Percentiles rank a stretch among this genome's conserved stretches.
These are phyloP conservation scores for Muscicapa adusta DNA, from an alignment of 2,113 vertebrate genomes.

Conservation along the genomic window DNA sequence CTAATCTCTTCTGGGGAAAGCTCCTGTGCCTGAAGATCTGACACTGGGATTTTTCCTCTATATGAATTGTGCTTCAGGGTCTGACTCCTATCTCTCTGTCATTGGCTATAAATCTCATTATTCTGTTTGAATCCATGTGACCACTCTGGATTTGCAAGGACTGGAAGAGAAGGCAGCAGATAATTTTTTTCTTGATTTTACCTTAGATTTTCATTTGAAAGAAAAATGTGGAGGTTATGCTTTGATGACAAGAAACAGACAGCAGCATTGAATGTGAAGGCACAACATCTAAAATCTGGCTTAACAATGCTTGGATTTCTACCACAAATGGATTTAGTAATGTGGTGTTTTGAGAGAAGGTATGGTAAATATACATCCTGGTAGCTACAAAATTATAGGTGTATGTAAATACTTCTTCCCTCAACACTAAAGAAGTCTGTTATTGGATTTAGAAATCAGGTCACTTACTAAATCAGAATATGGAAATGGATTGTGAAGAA, in stretches of 20 bases:
- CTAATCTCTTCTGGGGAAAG: not conserved
- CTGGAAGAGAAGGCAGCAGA: not conserved
- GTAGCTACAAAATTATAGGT: not conserved
- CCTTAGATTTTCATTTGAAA: not conserved
- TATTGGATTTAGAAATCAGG: not conserved
- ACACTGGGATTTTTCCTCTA: not conserved
- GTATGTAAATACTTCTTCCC: not conserved
- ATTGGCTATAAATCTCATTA: not conserved
- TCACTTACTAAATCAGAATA: not conserved
- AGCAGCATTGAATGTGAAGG: not conserved
- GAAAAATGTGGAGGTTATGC: not conserved
- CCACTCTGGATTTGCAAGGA: not conserved
- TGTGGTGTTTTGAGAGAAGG: not conserved
- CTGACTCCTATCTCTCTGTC: not conserved
- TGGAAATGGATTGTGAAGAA: not conserved
- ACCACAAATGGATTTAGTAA: not conserved
- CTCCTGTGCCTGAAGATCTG: not conserved
- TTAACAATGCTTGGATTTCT: not conserved
- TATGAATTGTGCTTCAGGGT: not conserved
- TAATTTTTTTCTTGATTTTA: not conserved
- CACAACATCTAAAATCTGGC: not conserved
- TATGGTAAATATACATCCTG: not conserved
- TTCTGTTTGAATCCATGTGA: not conserved
- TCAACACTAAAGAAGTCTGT: not conserved
- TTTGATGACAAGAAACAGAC: not conserved